Evolutionary conservation across 2,888 invertebrate genomes (phyloP), one percentile per base, ranked within the genome.

Genomic region (Eupithecia dodoneata): DNA sequence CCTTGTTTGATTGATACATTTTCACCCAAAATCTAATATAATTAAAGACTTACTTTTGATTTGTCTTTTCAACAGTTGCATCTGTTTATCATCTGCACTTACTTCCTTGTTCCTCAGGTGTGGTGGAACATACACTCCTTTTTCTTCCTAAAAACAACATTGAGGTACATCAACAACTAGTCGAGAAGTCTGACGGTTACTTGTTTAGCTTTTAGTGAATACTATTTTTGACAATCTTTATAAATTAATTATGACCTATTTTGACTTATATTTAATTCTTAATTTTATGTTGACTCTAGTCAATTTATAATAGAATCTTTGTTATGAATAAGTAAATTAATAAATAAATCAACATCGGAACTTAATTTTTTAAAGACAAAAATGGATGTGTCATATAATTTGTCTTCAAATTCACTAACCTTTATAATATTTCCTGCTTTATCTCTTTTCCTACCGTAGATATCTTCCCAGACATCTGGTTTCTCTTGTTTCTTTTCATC

Each of bases 401-500:
- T 59, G 18, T 59, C 59, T 10, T 59, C 13, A 30, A 52, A 13
- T n/a, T 67, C n/a, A 65, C 66, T 67, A 90, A 96, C 96, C 85
- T 95, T 93, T 69, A 99, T 93, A 81, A 99, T 89, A 88, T 97
- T 97, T 3, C 99, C 99, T 83, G 97, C 96, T 85, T 96, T 96
- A 87, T 97, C 97, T 82, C 98, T 96, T 83, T 97, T 96, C 78
- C 99, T 96, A 0, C 99, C 99, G 92, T 99, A 99, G 88, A 99
- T 99, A 93, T 99, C 99, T 95, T 99, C 98, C 97, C 97, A 97
- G 4, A 91, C 87, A 87, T 94, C 93, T 78, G 92, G 93, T 79
- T 91, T 91, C 79, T 87, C 91, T 81, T 87, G 79, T 77, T 92
- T 88, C 71, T 86, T 84, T 52, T 87, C 82, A 49, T 84, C 80